Evolutionary conservation across 2,113 vertebrate genomes (phyloP), one percentile per base, ranked within the genome.

Genomic region (Cheirogaleus medius): DNA sequence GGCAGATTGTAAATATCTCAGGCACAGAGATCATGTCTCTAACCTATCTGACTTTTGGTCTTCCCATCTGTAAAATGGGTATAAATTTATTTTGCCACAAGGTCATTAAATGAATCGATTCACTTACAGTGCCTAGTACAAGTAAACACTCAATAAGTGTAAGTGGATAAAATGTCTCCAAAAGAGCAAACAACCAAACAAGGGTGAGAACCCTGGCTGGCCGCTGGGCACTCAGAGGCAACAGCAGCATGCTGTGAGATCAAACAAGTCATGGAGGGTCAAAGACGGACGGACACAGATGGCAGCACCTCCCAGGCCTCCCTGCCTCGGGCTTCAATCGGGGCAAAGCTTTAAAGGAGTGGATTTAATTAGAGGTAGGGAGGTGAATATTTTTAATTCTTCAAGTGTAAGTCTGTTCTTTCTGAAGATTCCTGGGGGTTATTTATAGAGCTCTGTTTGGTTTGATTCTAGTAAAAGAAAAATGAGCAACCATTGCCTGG

Each of bases 381-480:
- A 96, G 39, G 56, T 86, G 93, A 96, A 96, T 91, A 90, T 74
- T 97, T 98, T 95, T 87, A 92, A 95, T 93, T 97, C 96, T 93
- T 95, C 82, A 93, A 92, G 27, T 91, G 4, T 91, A 97, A 96
- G 60, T 86, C 82, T 95, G 32, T 42, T 95, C 32, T 93, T 60
- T 93, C 90, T 87, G 95, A 95, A 94, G 96, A 91, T 39, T 95
- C 52, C 87, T 96, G 23, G 27, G 85, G 20, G 64, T 87, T 98
- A 94, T 97, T 97, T 93, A 93, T 97, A 97, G 93, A 92, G 74
- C 74, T 76, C 95, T 91, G 88, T 96, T 97, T 97, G 60, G 91
- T 97, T 95, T 94, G 96, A n/a, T 94, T 90, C 93, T 95, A 90
- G 68, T 95, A 86, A 96, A 95, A 97, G n/a, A 96, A 94, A 97